Base-by-base conservation (phyloP, 2,797 vertebrate genomes). In the Megalops cyprinoides region DNA sequence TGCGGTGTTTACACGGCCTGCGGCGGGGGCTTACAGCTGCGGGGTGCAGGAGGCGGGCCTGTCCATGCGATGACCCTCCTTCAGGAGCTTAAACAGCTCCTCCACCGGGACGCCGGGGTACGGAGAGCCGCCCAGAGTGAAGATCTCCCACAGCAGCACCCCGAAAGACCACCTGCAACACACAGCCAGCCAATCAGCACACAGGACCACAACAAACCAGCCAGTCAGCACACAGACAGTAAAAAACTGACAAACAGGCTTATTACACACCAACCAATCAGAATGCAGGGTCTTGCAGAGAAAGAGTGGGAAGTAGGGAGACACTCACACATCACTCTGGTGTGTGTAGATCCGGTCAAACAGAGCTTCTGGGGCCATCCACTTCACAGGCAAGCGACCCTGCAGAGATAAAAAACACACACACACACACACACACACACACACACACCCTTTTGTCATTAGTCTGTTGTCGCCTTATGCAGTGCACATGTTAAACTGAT, bases 21-120 rank as follows among this genome's bases (percentile, higher is more conserved):
- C 25, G 79, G n/a, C 18, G 34, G 55, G 48, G 48, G 46, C 97
- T 97, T 90, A 98, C 97, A 98, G 93, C 88, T 97, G 96, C 6
- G 96, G 95, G 56, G 97, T 95, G 92, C 97, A 98, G 55, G 94
- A 95, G 2, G 94, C 93, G 37, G 97, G 97, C 79, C 96, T 97
- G 88, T 98, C 97, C 97, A 98, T 98, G 9, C 97, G 94, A 83
- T 98, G 97, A 0, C 97, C 97, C 74, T 98, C 97, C 89, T 97
- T 97, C 83, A 98, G 91, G 90, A 98, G 93, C 91, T 98, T 98
- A 88, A 98, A 98, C 48, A 98, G 96, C 87, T 98, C 97, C 90
- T 98, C 97, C 12, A 98, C 97, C 0, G 97, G 97, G 71, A 98
- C 95, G 0, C 97, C 97, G 0, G 97, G 97, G 85, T 98, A 98